Percentiles rank a stretch among this genome's conserved stretches.
Evolutionary conservation across 1,140 invertebrate genomes (phyloP).

Genomic region (Drepana arcuata): DNA sequence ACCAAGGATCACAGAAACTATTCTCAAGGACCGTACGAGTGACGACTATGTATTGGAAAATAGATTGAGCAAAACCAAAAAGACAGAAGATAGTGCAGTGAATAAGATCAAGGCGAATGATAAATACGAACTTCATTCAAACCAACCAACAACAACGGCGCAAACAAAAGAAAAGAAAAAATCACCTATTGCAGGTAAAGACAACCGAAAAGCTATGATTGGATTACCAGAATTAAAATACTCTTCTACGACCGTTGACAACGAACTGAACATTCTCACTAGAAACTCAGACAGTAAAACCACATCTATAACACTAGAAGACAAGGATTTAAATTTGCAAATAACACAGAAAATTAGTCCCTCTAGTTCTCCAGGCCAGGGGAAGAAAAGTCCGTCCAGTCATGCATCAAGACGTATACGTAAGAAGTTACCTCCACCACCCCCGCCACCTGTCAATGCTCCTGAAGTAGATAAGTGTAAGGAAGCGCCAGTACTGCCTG

Average conservation of each 20-base stretch:
- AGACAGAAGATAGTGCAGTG: constrained; percentile 18
- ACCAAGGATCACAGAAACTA: background rate
- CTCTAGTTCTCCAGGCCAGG: constrained; percentile 30
- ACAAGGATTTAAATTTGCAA: too few relatives aligned
- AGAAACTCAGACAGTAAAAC: constrained; percentile 8
- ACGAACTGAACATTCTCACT: background rate
- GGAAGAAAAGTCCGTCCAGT: constrained; percentile 37
- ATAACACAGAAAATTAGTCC: constrained; percentile 9
- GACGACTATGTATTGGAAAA: background rate
- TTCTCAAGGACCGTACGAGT: background rate
- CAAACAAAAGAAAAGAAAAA: constrained; percentile 10
- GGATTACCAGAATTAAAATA: too few relatives aligned
- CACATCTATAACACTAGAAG: constrained; percentile 10
- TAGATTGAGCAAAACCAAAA: constrained; percentile 7
- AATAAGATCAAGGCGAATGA: constrained; percentile 8
- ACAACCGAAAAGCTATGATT: background rate
- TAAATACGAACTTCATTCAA: background rate
- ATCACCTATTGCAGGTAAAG: background rate
- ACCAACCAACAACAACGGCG: background rate
- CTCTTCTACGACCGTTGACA: too few relatives aligned
- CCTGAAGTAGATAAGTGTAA: constrained; percentile 23
- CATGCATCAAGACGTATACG: constrained; percentile 45
- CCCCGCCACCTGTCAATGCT: constrained; percentile 42
- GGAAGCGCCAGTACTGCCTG: constrained; percentile 44
- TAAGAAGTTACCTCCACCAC: constrained; percentile 62